phyloP scores from a whole-genome alignment of 1,140 invertebrate genomes.

The Sarcophaga bullata region DNA sequence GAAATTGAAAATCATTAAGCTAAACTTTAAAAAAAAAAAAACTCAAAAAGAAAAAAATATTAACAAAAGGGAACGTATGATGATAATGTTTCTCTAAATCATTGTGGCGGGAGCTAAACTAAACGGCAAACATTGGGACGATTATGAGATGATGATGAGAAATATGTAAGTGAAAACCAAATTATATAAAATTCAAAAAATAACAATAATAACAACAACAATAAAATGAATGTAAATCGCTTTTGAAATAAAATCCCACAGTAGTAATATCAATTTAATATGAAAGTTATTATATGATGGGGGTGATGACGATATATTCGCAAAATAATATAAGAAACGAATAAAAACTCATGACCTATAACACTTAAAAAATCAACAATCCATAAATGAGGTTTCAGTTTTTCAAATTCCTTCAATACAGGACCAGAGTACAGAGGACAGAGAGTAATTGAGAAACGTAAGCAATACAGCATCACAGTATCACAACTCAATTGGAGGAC shows the following conservation, averaged over 20 bases:
- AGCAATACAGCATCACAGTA: not conserved
- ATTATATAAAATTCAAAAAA: slow-evolving; percentile 16
- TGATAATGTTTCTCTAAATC: not conserved
- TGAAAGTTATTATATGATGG: not conserved
- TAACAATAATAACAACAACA: not conserved
- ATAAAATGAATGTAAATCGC: too few relatives aligned
- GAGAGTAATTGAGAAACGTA: not conserved
- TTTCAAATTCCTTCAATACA: not conserved
- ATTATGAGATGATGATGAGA: too few relatives aligned
- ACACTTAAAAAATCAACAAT: slow-evolving; percentile 41
- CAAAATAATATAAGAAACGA: slow-evolving; percentile 8
- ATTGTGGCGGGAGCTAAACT: not conserved
- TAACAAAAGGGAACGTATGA: not conserved
- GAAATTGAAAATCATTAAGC: not conserved
- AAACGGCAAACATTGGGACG: not conserved
- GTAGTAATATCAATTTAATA: slow-evolving; percentile 1
- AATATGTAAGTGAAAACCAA: not conserved
- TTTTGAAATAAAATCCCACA: not conserved
- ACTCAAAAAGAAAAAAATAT: not conserved
- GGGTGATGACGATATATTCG: not conserved
- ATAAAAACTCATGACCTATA: slow-evolving; percentile 40
- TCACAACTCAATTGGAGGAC: too few relatives aligned
- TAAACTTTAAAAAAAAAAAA: not conserved
- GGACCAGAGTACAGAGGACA: not conserved
- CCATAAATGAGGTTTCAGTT: slow-evolving; percentile 26